Percentiles rank a stretch among this genome's conserved stretches.
These are phyloP conservation scores for Tromatobia lineatoria DNA, from an alignment of 2,888 invertebrate species.

Conservation along the genomic window DNA sequence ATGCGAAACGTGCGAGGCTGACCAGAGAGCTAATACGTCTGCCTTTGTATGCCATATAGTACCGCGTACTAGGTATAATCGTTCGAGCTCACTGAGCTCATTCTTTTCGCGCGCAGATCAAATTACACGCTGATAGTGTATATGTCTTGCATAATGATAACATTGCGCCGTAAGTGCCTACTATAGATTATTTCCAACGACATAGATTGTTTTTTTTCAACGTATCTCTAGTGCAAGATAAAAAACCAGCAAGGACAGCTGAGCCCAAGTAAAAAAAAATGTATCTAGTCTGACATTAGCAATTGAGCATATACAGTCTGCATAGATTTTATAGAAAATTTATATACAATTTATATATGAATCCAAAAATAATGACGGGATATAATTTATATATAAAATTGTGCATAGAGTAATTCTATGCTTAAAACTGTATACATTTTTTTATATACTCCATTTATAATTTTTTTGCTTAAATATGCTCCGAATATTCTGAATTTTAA, in stretches of 20 bases:
- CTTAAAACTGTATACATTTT: too few species aligned
- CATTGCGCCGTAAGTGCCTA: too few species aligned
- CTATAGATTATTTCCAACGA: slow-evolving; percentile 16
- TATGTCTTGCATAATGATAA: slow-evolving; percentile 1
- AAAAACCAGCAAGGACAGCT: slow-evolving; percentile 3
- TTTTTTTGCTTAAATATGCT: too few species aligned
- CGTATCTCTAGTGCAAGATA: slow-evolving; percentile 3
- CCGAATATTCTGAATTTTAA: background rate
- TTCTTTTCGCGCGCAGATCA: slow-evolving; percentile 39
- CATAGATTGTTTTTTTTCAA: background rate
- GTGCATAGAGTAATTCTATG: too few species aligned
- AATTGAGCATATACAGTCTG: too few species aligned
- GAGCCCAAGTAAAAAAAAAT: too few species aligned
- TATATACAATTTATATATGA: too few species aligned
- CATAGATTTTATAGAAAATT: too few species aligned
- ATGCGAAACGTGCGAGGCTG: slow-evolving; percentile 31
- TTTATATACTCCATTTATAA: too few species aligned
- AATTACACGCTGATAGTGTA: slow-evolving; percentile 4
- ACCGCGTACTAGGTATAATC: slow-evolving; percentile 12
- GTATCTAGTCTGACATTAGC: too few species aligned
- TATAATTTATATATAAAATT: too few species aligned
- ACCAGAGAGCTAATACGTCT: slow-evolving; percentile 36
- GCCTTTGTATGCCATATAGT: background rate
- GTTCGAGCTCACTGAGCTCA: slow-evolving; percentile 22
- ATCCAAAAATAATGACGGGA: too few species aligned